Evolutionary conservation across 2,797 vertebrate species (phyloP).

Genomic region (Halcyon smyrnensis): DNA sequence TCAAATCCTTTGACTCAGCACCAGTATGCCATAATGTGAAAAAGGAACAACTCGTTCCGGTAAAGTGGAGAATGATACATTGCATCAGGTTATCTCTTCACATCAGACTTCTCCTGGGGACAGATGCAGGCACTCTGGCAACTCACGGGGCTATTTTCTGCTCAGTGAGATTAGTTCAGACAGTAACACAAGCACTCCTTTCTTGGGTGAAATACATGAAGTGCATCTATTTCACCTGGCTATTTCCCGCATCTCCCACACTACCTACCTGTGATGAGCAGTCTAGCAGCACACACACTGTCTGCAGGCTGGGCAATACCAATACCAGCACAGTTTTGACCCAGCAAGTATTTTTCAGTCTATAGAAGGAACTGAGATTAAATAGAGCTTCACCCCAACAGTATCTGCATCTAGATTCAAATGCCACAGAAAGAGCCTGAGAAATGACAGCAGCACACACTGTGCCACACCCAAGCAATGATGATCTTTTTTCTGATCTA

Average conservation of each 20-base stretch:
- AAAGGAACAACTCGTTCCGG: not conserved
- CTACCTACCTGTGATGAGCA: not conserved
- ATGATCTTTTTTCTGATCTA: not conserved
- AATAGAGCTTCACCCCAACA: not conserved
- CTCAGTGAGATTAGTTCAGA: not conserved
- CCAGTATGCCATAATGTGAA: accelerated
- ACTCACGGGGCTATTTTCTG: not conserved
- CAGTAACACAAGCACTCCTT: not conserved
- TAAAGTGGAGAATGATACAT: not conserved
- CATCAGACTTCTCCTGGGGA: not conserved
- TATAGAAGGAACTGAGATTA: not conserved
- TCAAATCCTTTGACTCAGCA: accelerated
- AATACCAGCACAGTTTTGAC: not conserved
- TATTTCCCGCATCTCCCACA: not conserved
- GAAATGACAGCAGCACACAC: not conserved
- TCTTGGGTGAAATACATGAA: accelerated
- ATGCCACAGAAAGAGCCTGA: not conserved
- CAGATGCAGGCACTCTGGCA: not conserved
- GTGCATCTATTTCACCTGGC: not conserved
- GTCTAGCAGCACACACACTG: not conserved
- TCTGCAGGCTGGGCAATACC: not conserved
- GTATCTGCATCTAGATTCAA: not conserved
- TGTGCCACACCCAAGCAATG: not conserved
- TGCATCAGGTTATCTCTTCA: not conserved
- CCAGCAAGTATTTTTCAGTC: not conserved